Percentiles rank a stretch among this genome's conserved stretches.
These are phyloP conservation scores for Bothrops jararaca DNA, from an alignment of 2,113 vertebrate genomes.

Conservation along the genomic window DNA sequence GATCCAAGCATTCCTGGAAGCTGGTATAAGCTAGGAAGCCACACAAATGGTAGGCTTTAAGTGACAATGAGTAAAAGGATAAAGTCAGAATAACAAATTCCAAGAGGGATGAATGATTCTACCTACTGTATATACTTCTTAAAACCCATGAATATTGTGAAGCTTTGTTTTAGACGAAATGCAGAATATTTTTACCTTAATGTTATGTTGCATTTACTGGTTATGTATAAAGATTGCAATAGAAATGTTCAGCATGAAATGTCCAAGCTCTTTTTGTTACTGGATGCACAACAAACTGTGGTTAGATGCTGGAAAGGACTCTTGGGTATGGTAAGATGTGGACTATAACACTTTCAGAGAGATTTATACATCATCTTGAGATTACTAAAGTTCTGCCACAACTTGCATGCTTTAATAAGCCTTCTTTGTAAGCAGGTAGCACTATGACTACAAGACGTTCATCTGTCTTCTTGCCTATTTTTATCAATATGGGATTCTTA, in stretches of 20 bases:
- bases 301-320: too few relatives aligned
- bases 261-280: not conserved
- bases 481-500: not conserved
- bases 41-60: not conserved
- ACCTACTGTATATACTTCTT: too few relatives aligned
- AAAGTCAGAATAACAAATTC: not conserved
- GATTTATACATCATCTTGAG: not conserved
- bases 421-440: not conserved
- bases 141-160: not conserved
- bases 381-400: not conserved
- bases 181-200: not conserved
- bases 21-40: not conserved
- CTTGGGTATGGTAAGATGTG: too few relatives aligned
- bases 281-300: too few relatives aligned
- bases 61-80: not conserved
- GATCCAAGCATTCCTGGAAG: not conserved
- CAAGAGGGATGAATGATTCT: not conserved
- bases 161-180: not conserved
- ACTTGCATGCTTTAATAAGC: not conserved
- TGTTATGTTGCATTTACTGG: not conserved
- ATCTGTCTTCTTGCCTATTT: not conserved
- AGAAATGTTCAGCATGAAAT: not conserved
- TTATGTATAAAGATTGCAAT: not conserved
- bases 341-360: not conserved
- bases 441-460: not conserved